A percentile compares a stretch with the other conserved stretches of the same genome.
These are phyloP conservation scores for Malurus melanocephalus DNA, from an alignment of 2,113 vertebrate species.

Conservation along the genomic window DNA sequence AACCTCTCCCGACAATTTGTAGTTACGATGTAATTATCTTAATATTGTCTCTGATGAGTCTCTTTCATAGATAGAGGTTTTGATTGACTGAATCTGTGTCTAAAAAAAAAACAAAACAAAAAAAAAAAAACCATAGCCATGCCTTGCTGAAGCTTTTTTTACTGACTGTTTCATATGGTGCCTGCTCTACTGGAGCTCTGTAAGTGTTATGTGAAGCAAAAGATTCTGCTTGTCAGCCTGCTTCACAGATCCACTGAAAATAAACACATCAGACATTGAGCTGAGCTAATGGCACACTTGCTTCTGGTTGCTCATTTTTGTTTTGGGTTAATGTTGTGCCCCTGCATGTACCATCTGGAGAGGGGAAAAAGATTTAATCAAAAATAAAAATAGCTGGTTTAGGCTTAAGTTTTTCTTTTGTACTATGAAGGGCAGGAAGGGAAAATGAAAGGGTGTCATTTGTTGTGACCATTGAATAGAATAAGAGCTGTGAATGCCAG, in stretches of 20 bases:
- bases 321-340: slow-evolving; percentile 13
- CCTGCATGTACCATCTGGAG: slow-evolving; percentile 46
- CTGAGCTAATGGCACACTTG: slow-evolving; percentile 50
- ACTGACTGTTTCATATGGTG: slow-evolving; percentile 26
- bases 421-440: slow-evolving; percentile 2
- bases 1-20: slow-evolving; percentile 3
- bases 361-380: slow-evolving; percentile 50
- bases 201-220: slow-evolving; percentile 25
- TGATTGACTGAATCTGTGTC: neutral
- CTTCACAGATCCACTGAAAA: slow-evolving; percentile 63
- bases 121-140: neutral
- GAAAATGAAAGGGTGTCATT: slow-evolving; percentile 33
- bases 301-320: slow-evolving; percentile 64
- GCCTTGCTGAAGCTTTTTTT: slow-evolving; percentile 1
- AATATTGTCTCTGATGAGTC: slow-evolving; percentile 29
- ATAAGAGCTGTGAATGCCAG: slow-evolving; percentile 30
- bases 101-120: neutral
- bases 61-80: neutral
- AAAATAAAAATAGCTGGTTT: slow-evolving; percentile 56
- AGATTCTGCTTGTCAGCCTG: slow-evolving; percentile 44
- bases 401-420: slow-evolving; percentile 59
- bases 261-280: slow-evolving; percentile 57
- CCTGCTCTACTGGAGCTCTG: slow-evolving; percentile 14
- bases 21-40: slow-evolving; percentile 35
- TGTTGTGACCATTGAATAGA: neutral